phyloP scores from a whole-genome alignment of 2,113 vertebrate genomes.

The Lampris megalopsis region DNA sequence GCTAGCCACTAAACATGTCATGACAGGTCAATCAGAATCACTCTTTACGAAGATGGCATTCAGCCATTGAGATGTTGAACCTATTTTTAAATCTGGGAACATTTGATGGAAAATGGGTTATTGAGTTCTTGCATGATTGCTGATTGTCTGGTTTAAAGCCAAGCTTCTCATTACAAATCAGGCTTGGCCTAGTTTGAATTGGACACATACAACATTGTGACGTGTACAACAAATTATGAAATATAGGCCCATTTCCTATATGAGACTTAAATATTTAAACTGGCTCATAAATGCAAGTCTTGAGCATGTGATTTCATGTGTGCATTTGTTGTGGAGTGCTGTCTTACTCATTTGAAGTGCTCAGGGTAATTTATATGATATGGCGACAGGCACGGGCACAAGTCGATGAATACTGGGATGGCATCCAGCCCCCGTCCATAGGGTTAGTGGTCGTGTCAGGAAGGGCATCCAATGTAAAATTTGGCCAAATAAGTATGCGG shows the following conservation, averaged over 20 bases:
- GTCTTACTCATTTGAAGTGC: slow-evolving; percentile 9
- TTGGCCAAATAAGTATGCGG: too few species aligned
- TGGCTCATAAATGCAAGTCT: background rate
- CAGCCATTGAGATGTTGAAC: slow-evolving; percentile 48
- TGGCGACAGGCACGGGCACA: too few species aligned
- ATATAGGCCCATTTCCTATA: background rate
- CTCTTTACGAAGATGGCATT: slow-evolving; percentile 47
- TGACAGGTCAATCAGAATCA: slow-evolving; percentile 54
- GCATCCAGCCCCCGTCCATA: too few species aligned
- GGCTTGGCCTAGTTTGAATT: background rate
- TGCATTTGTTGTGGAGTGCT: background rate
- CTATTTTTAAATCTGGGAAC: slow-evolving; percentile 53
- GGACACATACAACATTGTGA: background rate
- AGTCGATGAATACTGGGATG: too few species aligned
- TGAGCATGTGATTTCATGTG: background rate
- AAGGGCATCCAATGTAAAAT: too few species aligned
- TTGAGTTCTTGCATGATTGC: background rate
- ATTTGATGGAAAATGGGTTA: slow-evolving; percentile 11
- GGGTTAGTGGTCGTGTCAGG: too few species aligned
- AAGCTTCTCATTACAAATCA: background rate
- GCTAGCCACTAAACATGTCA: slow-evolving; percentile 21
- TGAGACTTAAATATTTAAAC: slow-evolving; percentile 8
- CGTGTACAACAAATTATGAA: background rate
- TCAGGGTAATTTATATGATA: background rate
- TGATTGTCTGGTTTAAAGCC: background rate